Percentiles rank a stretch among this genome's conserved stretches.
Conservation (phyloP, 2,797 vertebrate species). For the Fistularia tabacaria region DNA sequence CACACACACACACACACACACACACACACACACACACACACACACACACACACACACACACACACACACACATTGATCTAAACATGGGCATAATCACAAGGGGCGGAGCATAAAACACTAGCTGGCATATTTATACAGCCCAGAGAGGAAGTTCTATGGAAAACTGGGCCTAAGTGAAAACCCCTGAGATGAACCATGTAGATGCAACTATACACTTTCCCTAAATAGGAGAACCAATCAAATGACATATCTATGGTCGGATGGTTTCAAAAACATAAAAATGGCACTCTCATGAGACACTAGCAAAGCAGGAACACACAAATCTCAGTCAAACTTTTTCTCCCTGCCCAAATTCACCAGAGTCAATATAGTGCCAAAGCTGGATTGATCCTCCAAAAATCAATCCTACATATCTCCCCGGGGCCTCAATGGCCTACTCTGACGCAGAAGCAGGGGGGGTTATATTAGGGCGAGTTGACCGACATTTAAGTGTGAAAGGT, state of each 20-base stretch:
- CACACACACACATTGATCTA: constrained; percentile 66
- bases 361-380: constrained; percentile 44
- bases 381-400: constrained; percentile 64
- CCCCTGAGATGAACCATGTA: constrained; percentile 47
- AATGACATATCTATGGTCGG: constrained; percentile 27
- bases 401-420: constrained; percentile 61
- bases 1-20: constrained; percentile 47
- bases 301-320: constrained; percentile 27
- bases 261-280: constrained; percentile 39
- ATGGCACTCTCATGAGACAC: constrained; percentile 17
- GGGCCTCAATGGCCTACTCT: constrained; percentile 57
- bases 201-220: constrained; percentile 34
- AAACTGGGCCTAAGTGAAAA: constrained; percentile 54
- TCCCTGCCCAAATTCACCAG: constrained; percentile 36
- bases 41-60: constrained; percentile 14
- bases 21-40: constrained; percentile 41
- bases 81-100: constrained; percentile 57
- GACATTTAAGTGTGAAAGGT: constrained; percentile 48
- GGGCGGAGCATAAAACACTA: constrained; percentile 58
- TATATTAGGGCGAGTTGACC: constrained; percentile 61
- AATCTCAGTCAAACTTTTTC: constrained; percentile 32
- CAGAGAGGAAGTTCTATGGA: constrained; percentile 52
- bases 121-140: constrained; percentile 55
- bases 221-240: constrained; percentile 50
- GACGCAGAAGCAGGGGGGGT: constrained; percentile 56